Evolutionary conservation across 2,797 vertebrate genomes (phyloP).

Genomic region (Sebastiscus albofasciatus): DNA sequence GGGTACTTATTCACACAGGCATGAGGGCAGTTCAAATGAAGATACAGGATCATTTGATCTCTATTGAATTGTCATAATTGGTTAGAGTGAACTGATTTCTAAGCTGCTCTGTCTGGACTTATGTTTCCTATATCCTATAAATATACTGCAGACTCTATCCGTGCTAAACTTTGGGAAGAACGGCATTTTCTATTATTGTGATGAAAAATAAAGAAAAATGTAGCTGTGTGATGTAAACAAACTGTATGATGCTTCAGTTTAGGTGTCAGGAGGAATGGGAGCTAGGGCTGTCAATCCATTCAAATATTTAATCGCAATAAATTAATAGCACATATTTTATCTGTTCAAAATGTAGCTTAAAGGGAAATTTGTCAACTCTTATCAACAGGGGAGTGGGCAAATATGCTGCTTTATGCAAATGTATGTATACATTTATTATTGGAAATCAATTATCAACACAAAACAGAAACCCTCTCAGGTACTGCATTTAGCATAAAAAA

Average conservation of each 20-base stretch:
- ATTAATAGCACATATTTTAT: no score
- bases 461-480: no score
- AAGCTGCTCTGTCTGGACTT: constrained; percentile 26
- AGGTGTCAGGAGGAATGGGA: not conserved
- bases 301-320: no score
- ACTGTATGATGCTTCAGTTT: not conserved
- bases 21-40: constrained; percentile 48
- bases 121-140: constrained; percentile 4
- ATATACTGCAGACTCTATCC: not conserved
- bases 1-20: constrained; percentile 56
- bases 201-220: not conserved
- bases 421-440: no score
- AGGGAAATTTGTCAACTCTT: no score
- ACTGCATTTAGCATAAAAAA: no score
- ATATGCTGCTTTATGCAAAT: no score
- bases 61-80: constrained; percentile 52
- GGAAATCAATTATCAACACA: no score
- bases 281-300: not conserved
- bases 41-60: constrained; percentile 55
- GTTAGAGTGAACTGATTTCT: constrained; percentile 45
- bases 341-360: no score
- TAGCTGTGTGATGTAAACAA: not conserved
- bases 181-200: not conserved
- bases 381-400: no score
- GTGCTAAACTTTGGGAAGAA: not conserved